phyloP scores from a whole-genome alignment of 2,888 invertebrate species.

The Notodromas monacha region DNA sequence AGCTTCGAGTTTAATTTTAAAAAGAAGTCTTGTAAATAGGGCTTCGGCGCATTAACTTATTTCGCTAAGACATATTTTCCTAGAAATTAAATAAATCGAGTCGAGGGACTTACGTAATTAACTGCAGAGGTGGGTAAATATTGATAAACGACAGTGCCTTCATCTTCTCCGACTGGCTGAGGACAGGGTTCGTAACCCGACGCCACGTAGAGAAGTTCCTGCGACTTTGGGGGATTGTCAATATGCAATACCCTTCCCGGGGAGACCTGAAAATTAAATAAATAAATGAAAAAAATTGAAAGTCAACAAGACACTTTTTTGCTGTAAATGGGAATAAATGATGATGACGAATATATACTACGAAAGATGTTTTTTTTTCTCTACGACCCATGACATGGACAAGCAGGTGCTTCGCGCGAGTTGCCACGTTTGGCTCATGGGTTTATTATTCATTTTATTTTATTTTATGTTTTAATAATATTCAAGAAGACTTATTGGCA shows the following conservation, averaged over 20 bases:
- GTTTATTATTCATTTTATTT: too few relatives aligned
- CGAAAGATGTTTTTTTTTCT: too few relatives aligned
- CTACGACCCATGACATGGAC: too few relatives aligned
- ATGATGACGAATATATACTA: too few relatives aligned
- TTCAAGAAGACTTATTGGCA: too few relatives aligned
- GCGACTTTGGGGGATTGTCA: constrained; percentile 29
- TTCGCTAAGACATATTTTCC: not conserved
- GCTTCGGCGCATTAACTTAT: not conserved
- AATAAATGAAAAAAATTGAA: not conserved
- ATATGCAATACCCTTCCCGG: constrained; percentile 39
- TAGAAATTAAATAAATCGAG: not conserved
- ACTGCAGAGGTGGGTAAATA: constrained; percentile 57
- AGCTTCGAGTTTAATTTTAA: not conserved
- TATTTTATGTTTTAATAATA: too few relatives aligned
- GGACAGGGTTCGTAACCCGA: constrained; percentile 47
- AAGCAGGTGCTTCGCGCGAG: constrained; percentile 1
- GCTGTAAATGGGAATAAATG: too few relatives aligned
- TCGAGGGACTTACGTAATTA: constrained; percentile 34
- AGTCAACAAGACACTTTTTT: not conserved
- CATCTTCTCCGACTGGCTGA: constrained; percentile 52
- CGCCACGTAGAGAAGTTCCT: constrained; percentile 44
- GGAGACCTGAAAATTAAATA: constrained; percentile 1
- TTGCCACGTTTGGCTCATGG: not conserved
- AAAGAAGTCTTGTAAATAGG: not conserved
- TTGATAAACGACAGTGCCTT: constrained; percentile 44